Conservation (phyloP, 2,113 vertebrate genomes). For the Nesogale talazaci region DNA sequence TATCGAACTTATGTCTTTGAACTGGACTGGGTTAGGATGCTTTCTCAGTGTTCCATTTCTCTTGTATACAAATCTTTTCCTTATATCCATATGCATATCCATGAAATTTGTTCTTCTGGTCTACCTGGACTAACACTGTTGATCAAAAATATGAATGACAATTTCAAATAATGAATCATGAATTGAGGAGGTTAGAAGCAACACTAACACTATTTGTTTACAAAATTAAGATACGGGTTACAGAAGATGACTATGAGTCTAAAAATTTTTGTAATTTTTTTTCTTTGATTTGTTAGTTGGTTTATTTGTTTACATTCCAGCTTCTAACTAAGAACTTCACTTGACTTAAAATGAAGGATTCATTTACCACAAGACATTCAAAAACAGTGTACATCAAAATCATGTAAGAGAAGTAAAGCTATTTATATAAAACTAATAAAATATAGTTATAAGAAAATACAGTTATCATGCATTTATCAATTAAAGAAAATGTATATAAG, state of each 20-base stretch:
- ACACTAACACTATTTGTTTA: neutral
- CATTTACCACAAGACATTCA: neutral
- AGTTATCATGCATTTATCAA: too few relatives aligned
- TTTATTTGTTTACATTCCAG: slow-evolving; percentile 33
- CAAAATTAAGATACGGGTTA: slow-evolving; percentile 6
- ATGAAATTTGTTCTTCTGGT: too few relatives aligned
- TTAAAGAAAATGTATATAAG: neutral
- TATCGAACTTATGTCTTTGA: too few relatives aligned
- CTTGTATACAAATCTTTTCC: too few relatives aligned
- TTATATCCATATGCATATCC: too few relatives aligned
- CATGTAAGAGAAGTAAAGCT: too few relatives aligned
- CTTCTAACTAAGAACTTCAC: slow-evolving; percentile 14
- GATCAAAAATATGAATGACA: neutral
- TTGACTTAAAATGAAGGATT: slow-evolving; percentile 37
- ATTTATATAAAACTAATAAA: too few relatives aligned
- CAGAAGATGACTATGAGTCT: neutral
- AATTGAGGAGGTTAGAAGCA: neutral
- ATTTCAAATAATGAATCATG: slow-evolving; percentile 26
- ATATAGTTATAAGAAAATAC: too few relatives aligned
- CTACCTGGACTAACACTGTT: too few relatives aligned
- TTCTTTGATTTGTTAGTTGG: neutral
- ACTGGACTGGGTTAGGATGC: too few relatives aligned
- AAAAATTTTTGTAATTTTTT: neutral
- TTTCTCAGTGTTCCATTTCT: too few relatives aligned
- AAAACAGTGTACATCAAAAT: neutral